Percentiles rank a stretch among this genome's conserved stretches.
Evolutionary conservation across 2,888 invertebrate species (phyloP).

Genomic region (Polyploca ridens): DNA sequence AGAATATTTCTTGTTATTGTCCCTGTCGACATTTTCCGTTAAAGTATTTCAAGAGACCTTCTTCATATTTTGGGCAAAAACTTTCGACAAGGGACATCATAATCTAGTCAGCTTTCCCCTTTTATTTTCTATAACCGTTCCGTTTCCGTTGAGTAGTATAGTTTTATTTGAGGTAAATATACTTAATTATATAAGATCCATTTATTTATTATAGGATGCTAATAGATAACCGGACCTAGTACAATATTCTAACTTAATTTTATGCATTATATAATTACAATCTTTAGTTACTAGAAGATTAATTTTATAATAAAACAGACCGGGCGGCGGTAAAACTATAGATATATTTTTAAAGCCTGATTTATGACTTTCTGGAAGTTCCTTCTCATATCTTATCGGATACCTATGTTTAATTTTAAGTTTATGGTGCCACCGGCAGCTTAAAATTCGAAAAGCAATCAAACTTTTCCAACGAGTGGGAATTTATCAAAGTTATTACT

Average conservation of each 20-base stretch:
- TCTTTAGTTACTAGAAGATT: too few species aligned
- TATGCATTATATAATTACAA: too few species aligned
- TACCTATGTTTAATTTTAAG: conserved; percentile 13
- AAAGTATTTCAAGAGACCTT: background rate
- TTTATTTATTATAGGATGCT: too few species aligned
- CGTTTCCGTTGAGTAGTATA: too few species aligned
- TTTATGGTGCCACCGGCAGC: conserved; percentile 7
- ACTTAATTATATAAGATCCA: too few species aligned
- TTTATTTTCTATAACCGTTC: too few species aligned
- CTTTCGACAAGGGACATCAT: background rate
- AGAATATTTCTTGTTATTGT: background rate
- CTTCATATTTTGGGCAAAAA: background rate
- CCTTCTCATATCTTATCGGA: conserved; percentile 20
- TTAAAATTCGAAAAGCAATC: conserved; percentile 27
- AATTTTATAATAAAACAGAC: too few species aligned
- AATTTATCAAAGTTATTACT: conserved; percentile 17
- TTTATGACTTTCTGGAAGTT: conserved; percentile 17
- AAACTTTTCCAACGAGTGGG: conserved; percentile 20
- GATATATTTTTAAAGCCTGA: background rate
- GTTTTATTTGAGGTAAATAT: too few species aligned
- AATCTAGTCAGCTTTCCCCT: background rate
- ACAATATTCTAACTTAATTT: too few species aligned
- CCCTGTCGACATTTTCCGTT: background rate
- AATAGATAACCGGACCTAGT: too few species aligned
- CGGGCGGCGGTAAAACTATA: too few species aligned